Conservation (phyloP, 2,113 vertebrate species). For the Vanacampus margaritifer region DNA sequence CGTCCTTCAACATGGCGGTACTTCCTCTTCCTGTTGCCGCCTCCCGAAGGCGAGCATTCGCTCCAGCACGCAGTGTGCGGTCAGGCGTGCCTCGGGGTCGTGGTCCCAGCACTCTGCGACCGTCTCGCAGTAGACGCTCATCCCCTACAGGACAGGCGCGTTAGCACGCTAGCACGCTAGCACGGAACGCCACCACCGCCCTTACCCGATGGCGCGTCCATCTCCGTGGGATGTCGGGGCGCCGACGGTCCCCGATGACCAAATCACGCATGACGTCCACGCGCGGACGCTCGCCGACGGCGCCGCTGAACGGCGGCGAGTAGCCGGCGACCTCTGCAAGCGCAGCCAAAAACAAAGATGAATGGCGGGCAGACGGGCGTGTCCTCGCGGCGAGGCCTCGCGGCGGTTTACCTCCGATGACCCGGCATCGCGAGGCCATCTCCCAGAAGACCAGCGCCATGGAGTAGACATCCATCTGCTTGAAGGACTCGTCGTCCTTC, state of each 20-base stretch:
- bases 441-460: constrained; percentile 89
- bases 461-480: constrained; percentile 92
- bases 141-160: constrained; percentile 69
- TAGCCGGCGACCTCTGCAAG: constrained; percentile 81
- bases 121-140: constrained; percentile 82
- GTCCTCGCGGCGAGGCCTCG: neutral
- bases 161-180: neutral
- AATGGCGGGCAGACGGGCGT: neutral
- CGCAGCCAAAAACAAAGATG: neutral
- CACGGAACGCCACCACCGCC: neutral
- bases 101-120: constrained; percentile 90
- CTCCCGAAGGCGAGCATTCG: constrained; percentile 74
- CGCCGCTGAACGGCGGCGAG: constrained; percentile 82
- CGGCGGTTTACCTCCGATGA: constrained; percentile 74
- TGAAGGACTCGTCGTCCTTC: constrained; percentile 88
- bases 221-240: constrained; percentile 79
- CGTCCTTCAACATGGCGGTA: neutral
- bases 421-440: constrained; percentile 83
- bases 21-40: constrained; percentile 60
- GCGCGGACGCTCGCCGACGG: constrained; percentile 84
- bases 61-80: constrained; percentile 86
- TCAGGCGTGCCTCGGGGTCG: constrained; percentile 88
- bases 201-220: constrained; percentile 82
- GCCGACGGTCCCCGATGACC: constrained; percentile 82
- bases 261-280: constrained; percentile 90